These are phyloP conservation scores for Aethes cnicana DNA, from an alignment of 2,888 invertebrate genomes.

Conservation along the genomic window DNA sequence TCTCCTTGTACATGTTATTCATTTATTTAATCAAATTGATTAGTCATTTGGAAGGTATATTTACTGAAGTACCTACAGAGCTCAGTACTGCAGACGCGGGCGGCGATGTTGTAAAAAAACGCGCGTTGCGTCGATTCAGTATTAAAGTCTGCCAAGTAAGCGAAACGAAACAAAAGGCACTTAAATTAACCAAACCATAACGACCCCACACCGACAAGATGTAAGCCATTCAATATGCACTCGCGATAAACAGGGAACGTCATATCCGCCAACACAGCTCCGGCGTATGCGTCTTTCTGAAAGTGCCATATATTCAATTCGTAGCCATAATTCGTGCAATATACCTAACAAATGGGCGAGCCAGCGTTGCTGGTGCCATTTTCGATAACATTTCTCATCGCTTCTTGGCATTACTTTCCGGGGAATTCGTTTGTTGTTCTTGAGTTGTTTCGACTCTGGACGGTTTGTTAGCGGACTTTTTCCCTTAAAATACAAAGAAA, in stretches of 20 bases:
- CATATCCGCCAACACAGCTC: neutral
- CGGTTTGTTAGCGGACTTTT: constrained; percentile 22
- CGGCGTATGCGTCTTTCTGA: constrained; percentile 1
- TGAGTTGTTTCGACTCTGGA: constrained; percentile 22
- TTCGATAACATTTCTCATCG: constrained; percentile 29
- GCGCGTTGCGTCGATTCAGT: too few species aligned
- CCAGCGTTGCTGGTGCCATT: constrained; percentile 23
- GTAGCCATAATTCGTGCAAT: constrained; percentile 24
- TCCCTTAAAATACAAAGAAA: constrained; percentile 22
- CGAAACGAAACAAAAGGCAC: neutral
- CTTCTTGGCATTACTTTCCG: constrained; percentile 18
- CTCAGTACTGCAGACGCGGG: too few species aligned
- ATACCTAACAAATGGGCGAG: constrained; percentile 24
- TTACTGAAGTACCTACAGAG: too few species aligned
- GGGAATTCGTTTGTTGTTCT: constrained; percentile 24
- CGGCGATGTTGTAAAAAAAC: too few species aligned
- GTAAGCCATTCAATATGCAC: constrained; percentile 5
- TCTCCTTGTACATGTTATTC: too few species aligned
- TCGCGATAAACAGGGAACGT: neutral
- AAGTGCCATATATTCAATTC: constrained; percentile 9
- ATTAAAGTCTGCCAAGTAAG: too few species aligned
- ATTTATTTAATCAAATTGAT: too few species aligned
- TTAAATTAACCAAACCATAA: constrained; percentile 1
- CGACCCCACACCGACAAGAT: neutral
- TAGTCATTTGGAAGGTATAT: too few species aligned